Evolutionary conservation across 2,888 invertebrate genomes (phyloP), one percentile per base, ranked within the genome.

Genomic region (Apocheima hispidaria): DNA sequence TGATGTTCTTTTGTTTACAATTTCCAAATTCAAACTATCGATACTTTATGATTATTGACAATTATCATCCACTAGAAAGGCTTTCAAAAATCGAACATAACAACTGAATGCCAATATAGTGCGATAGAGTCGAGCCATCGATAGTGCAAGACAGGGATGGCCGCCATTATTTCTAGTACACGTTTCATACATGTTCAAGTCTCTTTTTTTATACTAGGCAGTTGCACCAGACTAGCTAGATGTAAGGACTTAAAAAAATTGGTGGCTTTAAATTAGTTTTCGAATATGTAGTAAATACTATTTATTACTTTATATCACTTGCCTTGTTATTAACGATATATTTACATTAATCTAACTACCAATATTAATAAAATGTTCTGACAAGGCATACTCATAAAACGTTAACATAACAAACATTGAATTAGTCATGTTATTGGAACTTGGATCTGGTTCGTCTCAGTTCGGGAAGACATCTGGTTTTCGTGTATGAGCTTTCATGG

Each of bases 311-410:
- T 1, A 14, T 35, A n/a, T 12, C 30, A 12, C 30, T 14, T 35
- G 14, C 5, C 14, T 35, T 6, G 14, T 30, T 20, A 20, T 46
- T 30, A 20, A 30, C 12, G 30, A 1, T 16, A 30, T 46, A 30
- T 46, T 30, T 20, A 20, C 30, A 18, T 30, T 30, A 30, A 23
- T 44, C 16, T 21, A 23, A 44, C 23, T 44, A 40, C 4, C 28
- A 40, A 51, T 65, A 67, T 58, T 58, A 56, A 67, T 68, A 68
- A 67, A 67, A 65, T 7, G 46, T 72, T 72, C 84, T 82, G 85
- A 79, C 83, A 80, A 72, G 72, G 82, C 82, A 83, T 83, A 81
- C 86, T 83, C 84, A 87, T 87, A 86, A 87, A 83, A 78, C 73
- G 68, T 75, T 77, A 75, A 78, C 78, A 83, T 86, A 86, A 88